Evolutionary conservation across 2,888 invertebrate species (phyloP).

Genomic region (Bimastos eiseni): DNA sequence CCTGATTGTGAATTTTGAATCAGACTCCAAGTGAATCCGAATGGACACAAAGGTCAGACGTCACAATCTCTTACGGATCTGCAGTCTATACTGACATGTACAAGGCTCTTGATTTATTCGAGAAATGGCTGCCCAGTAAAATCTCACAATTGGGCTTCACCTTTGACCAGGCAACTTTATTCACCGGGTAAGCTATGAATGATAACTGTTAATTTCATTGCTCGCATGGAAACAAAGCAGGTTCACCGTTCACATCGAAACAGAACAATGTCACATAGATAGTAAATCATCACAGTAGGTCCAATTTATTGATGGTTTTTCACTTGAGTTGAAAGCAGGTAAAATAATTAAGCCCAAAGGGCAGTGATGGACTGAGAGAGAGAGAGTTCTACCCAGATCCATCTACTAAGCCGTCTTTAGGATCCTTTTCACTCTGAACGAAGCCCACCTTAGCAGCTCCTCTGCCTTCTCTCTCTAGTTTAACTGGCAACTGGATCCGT

Average conservation of each 20-base stretch:
- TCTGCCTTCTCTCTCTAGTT: too few species aligned
- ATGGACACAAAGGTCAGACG: constrained; percentile 22
- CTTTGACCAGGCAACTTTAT: constrained; percentile 34
- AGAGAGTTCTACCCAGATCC: too few species aligned
- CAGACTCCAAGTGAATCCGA: constrained; percentile 25
- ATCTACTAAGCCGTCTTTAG: too few species aligned
- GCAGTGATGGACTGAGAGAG: too few species aligned
- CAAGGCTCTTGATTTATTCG: constrained; percentile 29
- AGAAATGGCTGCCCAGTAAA: constrained; percentile 26
- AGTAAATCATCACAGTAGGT: background rate
- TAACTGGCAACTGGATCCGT: too few species aligned
- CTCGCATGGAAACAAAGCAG: background rate
- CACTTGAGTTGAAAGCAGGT: too few species aligned
- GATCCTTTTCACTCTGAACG: too few species aligned
- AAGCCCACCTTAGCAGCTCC: too few species aligned
- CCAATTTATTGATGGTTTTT: too few species aligned
- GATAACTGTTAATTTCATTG: background rate
- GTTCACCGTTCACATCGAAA: background rate
- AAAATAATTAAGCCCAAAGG: too few species aligned
- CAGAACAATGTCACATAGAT: background rate
- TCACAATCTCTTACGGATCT: constrained; percentile 19
- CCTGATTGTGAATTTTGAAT: background rate
- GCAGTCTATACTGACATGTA: constrained; percentile 22
- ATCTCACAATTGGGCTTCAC: background rate
- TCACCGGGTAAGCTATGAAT: constrained; percentile 29